Evolutionary conservation across 2,113 vertebrate genomes (phyloP), one percentile per base, ranked within the genome.

Genomic region (Myotis yumanensis): DNA sequence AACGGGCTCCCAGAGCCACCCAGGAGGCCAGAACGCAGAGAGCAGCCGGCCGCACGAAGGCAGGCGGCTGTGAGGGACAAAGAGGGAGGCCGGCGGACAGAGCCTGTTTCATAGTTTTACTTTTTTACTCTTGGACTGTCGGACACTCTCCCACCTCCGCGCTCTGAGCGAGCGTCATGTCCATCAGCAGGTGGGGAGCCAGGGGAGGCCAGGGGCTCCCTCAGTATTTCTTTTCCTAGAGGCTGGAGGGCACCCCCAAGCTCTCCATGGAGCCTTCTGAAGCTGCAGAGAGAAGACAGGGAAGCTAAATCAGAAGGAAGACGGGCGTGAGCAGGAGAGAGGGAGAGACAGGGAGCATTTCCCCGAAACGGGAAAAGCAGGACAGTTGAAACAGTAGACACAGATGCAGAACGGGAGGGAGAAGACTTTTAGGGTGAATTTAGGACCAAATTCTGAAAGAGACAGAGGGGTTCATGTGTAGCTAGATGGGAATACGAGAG

Each of bases 1-100:
- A 37, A 32, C 5, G 40, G 79, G n/a, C n/a, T 2, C 4, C 0
- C 9, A 25, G 35, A 32, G 17, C 16, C 18, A 8, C 30, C 1
- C 3, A 1, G 8, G 30, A 35, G 25, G 5, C 46, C 14, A 30
- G 72, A 16, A 28, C 57, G 54, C 51, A 64, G 48, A 69, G n/a
- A 7, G 15, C 15, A 32, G 18, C 25, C 28, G 3, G 2, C 10
- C 8, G 48, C 15, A 4, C 3, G 7, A 48, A 54, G 18, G 8
- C 40, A 15, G 62, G 5, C 30, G 35, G 3, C 35, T 59, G 35
- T 11, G 59, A 48, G 14, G 3, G 7, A 40, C 8, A 28, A n/a
- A 54, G 64, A 81, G 14, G 16, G 40, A 76, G n/a, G 12, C 0
- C 15, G 18, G n/a, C 48, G 7, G 28, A 37, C 37, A 18, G 32